Percentiles rank a stretch among this genome's conserved stretches.
Conservation (phyloP, 2,797 vertebrate species). For the Brotula barbata region DNA sequence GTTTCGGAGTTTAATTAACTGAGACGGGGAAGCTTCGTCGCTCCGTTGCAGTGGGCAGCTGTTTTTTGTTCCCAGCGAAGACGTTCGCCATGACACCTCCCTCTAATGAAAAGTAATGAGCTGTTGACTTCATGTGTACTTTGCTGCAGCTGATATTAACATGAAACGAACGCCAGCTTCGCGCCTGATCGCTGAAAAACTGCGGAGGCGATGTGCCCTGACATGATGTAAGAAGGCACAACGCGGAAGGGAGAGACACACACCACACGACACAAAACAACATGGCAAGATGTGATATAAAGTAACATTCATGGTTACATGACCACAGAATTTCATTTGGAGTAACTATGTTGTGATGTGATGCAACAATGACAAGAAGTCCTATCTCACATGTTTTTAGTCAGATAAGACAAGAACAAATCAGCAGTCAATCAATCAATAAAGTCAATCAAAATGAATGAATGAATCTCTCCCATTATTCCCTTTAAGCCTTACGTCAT, state of each 20-base stretch:
- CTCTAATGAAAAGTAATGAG: conserved; percentile 56
- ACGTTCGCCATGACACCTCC: conserved; percentile 44
- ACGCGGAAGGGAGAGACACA: too few relatives aligned
- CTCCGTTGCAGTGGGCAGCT: conserved; percentile 42
- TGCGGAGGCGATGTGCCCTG: too few relatives aligned
- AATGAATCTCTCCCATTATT: too few relatives aligned
- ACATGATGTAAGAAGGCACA: background rate
- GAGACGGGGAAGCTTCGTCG: conserved; percentile 25
- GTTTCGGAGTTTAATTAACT: conserved; percentile 58
- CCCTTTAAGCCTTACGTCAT: too few relatives aligned
- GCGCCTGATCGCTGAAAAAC: background rate
- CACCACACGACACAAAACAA: too few relatives aligned
- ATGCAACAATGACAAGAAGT: too few relatives aligned
- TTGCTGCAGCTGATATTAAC: conserved; percentile 18
- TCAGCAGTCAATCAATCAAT: too few relatives aligned
- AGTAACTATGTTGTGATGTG: too few relatives aligned
- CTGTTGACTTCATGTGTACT: conserved; percentile 29
- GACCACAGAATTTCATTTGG: background rate
- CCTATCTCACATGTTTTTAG: too few relatives aligned
- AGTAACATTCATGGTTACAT: background rate
- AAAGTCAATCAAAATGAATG: too few relatives aligned
- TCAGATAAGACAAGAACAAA: too few relatives aligned
- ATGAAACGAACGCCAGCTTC: conserved; percentile 15
- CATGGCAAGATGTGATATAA: background rate
- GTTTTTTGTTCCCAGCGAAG: conserved; percentile 45